Conservation (phyloP, 2,113 vertebrate species). For the Albula goreensis region DNA sequence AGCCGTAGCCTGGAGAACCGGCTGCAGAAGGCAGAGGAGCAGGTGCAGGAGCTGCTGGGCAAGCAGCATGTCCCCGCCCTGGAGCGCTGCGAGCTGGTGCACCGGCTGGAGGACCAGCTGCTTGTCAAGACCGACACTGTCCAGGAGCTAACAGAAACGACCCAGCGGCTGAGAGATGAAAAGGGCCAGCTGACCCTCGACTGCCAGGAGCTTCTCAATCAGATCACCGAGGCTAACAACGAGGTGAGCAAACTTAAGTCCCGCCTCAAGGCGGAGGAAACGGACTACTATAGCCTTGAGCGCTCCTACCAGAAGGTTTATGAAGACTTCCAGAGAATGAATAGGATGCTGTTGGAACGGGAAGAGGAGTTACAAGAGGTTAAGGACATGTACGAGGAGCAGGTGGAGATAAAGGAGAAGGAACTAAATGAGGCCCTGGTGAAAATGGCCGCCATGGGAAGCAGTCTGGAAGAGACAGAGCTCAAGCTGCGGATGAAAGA, state of each 20-base stretch:
- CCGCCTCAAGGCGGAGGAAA: constrained; percentile 77
- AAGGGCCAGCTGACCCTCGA: constrained; percentile 77
- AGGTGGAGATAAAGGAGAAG: constrained; percentile 81
- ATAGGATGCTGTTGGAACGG: constrained; percentile 78
- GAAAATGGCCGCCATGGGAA: constrained; percentile 83
- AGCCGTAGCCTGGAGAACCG: constrained; percentile 76
- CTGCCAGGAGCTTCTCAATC: constrained; percentile 87
- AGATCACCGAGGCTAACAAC: constrained; percentile 75
- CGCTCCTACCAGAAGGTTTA: constrained; percentile 78
- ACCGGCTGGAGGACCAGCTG: constrained; percentile 82
- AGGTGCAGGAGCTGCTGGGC: constrained; percentile 81
- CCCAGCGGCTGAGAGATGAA: constrained; percentile 80
- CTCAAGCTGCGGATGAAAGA: constrained; percentile 79
- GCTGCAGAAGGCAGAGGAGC: constrained; percentile 77
- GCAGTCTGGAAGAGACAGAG: constrained; percentile 84
- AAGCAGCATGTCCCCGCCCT: constrained; percentile 71
- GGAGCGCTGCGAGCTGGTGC: constrained; percentile 75
- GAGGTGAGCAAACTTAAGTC: constrained; percentile 79
- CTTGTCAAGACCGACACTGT: constrained; percentile 71
- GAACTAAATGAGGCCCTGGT: constrained; percentile 84
- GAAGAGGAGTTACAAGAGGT: constrained; percentile 84
- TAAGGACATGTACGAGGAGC: constrained; percentile 79
- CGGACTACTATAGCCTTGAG: constrained; percentile 80
- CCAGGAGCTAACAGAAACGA: constrained; percentile 77
- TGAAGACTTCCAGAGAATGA: constrained; percentile 79